Evolutionary conservation across 2,113 vertebrate genomes (phyloP).

Genomic region (Oncorhynchus gorbuscha): DNA sequence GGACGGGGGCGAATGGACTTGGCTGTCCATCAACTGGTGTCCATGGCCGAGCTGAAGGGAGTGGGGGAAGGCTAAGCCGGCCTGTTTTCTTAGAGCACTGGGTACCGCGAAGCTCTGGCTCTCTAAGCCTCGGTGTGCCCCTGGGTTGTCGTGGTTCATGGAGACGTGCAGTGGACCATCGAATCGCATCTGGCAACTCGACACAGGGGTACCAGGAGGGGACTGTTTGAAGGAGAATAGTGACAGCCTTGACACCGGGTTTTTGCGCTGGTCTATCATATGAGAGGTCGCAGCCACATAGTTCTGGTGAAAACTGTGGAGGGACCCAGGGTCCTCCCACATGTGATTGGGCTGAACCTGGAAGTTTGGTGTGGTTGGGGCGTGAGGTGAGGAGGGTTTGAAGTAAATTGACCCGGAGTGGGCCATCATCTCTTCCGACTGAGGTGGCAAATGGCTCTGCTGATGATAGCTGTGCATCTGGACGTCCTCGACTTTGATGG

Average conservation of each 20-base stretch:
- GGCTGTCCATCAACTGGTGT: conserved; percentile 93
- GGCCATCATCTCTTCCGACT: conserved; percentile 92
- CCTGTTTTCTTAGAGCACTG: conserved; percentile 89
- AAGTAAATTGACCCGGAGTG: conserved; percentile 96
- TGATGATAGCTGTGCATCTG: conserved; percentile 97
- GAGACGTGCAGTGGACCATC: conserved; percentile 93
- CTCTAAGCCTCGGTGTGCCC: conserved; percentile 86
- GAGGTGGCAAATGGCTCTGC: conserved; percentile 88
- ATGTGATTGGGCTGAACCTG: conserved; percentile 91
- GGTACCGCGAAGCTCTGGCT: conserved; percentile 92
- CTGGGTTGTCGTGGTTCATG: conserved; percentile 86
- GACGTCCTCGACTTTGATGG: conserved; percentile 98
- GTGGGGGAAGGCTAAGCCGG: conserved; percentile 90
- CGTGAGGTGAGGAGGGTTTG: conserved; percentile 94
- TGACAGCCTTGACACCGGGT: conserved; percentile 92
- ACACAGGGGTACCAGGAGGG: conserved; percentile 91
- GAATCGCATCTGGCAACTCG: conserved; percentile 99
- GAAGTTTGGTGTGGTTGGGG: conserved; percentile 89
- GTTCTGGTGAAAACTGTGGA: conserved; percentile 98
- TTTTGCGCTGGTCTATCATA: conserved; percentile 95
- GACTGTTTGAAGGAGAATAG: conserved; percentile 99
- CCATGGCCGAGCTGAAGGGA: conserved; percentile 90
- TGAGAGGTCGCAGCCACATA: conserved; percentile 94
- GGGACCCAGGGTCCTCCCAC: conserved; percentile 96
- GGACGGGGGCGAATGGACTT: conserved; percentile 92